These are phyloP conservation scores for Melolontha melolontha DNA, from an alignment of 2,888 invertebrate genomes.

Conservation along the genomic window DNA sequence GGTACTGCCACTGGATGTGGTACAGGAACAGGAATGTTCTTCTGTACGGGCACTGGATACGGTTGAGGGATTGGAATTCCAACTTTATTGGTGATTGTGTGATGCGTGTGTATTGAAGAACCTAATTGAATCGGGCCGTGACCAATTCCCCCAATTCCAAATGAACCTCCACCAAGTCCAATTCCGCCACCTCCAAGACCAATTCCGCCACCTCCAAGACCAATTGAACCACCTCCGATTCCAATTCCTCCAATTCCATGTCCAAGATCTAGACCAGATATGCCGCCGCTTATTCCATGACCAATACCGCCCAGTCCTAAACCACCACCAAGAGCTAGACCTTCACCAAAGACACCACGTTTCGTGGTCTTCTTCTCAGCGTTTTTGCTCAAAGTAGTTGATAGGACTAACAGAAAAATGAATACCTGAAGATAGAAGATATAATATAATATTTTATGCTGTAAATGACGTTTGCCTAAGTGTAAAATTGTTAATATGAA, in stretches of 20 bases:
- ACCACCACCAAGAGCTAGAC: constrained; percentile 57
- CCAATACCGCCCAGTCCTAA: constrained; percentile 53
- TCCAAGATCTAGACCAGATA: constrained; percentile 2
- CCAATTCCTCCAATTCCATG: constrained; percentile 28
- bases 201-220: constrained; percentile 40
- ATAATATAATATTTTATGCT: background rate
- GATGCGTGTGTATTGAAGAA: constrained; percentile 59
- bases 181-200: constrained; percentile 35
- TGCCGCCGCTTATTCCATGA: constrained; percentile 3
- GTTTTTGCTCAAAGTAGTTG: constrained; percentile 61
- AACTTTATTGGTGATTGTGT: constrained; percentile 73
- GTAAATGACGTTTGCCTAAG: too few species aligned
- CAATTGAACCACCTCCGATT: constrained; percentile 36
- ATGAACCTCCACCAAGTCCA: constrained; percentile 45
- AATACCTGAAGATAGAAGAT: constrained; percentile 60
- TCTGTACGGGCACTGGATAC: constrained; percentile 74
- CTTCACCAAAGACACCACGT: constrained; percentile 66
- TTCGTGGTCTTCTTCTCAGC: constrained; percentile 62
- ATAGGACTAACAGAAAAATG: constrained; percentile 63
- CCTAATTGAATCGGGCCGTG: constrained; percentile 32
- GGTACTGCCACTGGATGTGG: constrained; percentile 64
- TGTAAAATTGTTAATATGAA: too few species aligned
- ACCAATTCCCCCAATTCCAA: constrained; percentile 43
- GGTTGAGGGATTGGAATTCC: constrained; percentile 69
- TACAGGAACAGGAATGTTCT: constrained; percentile 67